phyloP scores from a whole-genome alignment of 2,888 invertebrate genomes.

The Laspeyria flexula region DNA sequence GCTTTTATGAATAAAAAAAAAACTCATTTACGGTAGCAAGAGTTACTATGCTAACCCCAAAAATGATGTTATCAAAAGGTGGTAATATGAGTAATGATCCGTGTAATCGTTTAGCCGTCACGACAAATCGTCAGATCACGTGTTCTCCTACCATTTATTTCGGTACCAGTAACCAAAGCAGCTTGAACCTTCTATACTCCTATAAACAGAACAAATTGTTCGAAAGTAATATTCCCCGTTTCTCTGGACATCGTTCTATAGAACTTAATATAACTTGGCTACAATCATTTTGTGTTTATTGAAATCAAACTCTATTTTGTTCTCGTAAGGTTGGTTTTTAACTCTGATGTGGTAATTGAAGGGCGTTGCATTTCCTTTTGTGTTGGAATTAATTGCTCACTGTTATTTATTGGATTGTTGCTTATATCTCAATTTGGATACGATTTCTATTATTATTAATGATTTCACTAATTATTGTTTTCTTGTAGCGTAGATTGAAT shows the following conservation, averaged over 20 bases:
- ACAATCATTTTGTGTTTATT: constrained; percentile 23
- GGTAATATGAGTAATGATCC: constrained; percentile 82
- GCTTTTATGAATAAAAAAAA: constrained; percentile 16
- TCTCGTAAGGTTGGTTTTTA: constrained; percentile 31
- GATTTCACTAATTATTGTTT: constrained; percentile 34
- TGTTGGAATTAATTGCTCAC: constrained; percentile 62
- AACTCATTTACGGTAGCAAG: constrained; percentile 60
- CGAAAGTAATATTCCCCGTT: constrained; percentile 40
- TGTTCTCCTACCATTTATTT: constrained; percentile 76
- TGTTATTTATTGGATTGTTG: constrained; percentile 56
- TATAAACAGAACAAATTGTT: not conserved
- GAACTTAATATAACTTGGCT: constrained; percentile 52
- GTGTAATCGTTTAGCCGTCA: constrained; percentile 76
- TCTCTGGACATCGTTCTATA: constrained; percentile 43
- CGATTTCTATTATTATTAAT: constrained; percentile 42
- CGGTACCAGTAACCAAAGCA: constrained; percentile 23
- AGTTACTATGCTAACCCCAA: constrained; percentile 47
- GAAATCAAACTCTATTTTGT: constrained; percentile 41
- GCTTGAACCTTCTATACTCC: constrained; percentile 15
- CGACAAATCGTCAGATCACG: constrained; percentile 81
- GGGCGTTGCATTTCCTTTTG: constrained; percentile 61
- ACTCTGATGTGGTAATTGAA: constrained; percentile 38
- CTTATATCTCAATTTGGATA: constrained; percentile 54
- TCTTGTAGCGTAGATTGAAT: not conserved
- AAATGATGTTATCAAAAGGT: constrained; percentile 80